Base-by-base conservation (phyloP, 2,113 vertebrate species). In the Xiphophorus maculatus region DNA sequence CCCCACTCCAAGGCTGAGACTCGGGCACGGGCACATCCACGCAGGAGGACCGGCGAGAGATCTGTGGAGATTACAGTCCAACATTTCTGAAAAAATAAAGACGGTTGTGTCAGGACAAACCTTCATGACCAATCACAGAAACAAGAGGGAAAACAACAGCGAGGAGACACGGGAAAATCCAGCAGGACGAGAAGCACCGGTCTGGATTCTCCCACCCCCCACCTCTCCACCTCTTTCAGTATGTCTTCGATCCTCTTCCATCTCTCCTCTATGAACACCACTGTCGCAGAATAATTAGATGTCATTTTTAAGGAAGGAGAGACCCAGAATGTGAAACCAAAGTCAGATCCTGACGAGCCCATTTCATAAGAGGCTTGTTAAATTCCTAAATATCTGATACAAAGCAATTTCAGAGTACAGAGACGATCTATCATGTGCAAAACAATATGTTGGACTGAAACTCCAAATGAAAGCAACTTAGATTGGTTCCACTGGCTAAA, bases 11-110 rank as follows among this genome's bases (percentile, higher is more conserved):
- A 83, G 88, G 86, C 90, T 88, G 80, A 93, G 88, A 87, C 87
- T 89, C 89, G 73, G 85, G 89, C 93, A 90, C 91, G 91, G 93
- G 93, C 90, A 93, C 91, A 92, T 93, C 92, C 88, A 90, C 80
- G 83, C 92, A 93, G 89, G 86, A 89, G 88, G 88, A 94, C 90
- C 93, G 90, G 80, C 81, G 78, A 90, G 79, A 90, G 90, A 88
- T 90, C 87, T 86, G 87, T 88, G 84, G 84, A 89, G 90, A 93
- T 92, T 91, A 91, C 91, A 86, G 80, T 90, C 87, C 78, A 89
- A 87, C 84, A 89, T 81, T 86, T 72, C 65, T 8, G 33, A 37
- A 40, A 51, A 71, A 37, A 65, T 82, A 71, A 37, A 68, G 64
- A 83, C 54, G 11, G 71, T 69, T 28, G 22, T 51, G 70, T 68